A percentile compares a stretch with the other conserved stretches of the same genome.
Conservation (phyloP, 1,140 invertebrate species). For the Muscidifurax raptorellus region DNA sequence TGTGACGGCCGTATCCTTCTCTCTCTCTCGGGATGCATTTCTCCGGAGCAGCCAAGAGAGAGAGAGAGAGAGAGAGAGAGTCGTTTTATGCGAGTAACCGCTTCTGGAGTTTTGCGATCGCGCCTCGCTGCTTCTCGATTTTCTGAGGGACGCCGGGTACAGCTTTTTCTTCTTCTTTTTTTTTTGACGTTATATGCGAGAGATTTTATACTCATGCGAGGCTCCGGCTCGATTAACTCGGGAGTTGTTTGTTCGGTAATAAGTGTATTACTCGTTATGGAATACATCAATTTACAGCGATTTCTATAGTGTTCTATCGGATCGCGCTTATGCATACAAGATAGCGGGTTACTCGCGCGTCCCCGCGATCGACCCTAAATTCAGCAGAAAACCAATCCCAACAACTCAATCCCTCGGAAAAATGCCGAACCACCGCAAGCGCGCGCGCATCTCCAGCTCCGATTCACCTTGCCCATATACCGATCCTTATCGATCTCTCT, state of each 20-base stretch:
- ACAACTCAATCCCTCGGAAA: neutral
- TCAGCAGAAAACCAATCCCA: neutral
- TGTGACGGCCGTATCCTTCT: conserved; percentile 12
- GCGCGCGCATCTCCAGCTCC: neutral
- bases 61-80: neutral
- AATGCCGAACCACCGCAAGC: neutral
- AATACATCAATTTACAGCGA: too few relatives aligned
- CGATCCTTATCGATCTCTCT: conserved; percentile 18
- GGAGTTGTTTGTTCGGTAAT: too few relatives aligned
- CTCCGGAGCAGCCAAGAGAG: neutral
- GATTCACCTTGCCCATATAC: conserved; percentile 29
- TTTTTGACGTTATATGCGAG: too few relatives aligned
- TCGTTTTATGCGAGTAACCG: neutral
- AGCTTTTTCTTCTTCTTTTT: neutral
- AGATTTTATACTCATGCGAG: too few relatives aligned
- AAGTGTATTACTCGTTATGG: too few relatives aligned
- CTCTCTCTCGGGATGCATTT: neutral
- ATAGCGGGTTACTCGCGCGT: too few relatives aligned
- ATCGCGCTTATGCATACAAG: too few relatives aligned
- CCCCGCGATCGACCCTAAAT: too few relatives aligned
- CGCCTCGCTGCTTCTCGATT: conserved; percentile 32
- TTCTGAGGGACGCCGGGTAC: neutral
- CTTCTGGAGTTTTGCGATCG: conserved; percentile 15
- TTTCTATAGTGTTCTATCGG: too few relatives aligned
- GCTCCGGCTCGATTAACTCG: too few relatives aligned